A percentile compares a stretch with the other conserved stretches of the same genome.
Evolutionary conservation across 2,113 vertebrate genomes (phyloP).

Genomic region (Herpailurus yagouaroundi): DNA sequence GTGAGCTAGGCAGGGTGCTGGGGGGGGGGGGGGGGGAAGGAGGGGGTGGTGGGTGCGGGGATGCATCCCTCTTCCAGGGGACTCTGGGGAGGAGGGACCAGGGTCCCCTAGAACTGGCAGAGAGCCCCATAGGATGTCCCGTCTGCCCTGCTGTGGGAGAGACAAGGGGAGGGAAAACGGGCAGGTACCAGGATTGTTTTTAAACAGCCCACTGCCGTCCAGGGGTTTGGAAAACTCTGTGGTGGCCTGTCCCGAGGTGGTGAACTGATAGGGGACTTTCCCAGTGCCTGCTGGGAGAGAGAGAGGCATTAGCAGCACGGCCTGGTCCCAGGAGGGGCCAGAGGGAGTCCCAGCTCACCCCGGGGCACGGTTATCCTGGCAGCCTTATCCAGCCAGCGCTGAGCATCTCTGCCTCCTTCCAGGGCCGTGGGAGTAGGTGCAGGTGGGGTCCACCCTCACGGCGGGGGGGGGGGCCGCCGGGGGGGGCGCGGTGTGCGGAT

Average conservation of each 20-base stretch:
- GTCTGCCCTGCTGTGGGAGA: constrained; percentile 4
- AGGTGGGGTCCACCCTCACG: too few relatives aligned
- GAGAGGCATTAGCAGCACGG: constrained; percentile 71
- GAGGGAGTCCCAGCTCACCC: neutral
- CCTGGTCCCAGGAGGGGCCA: constrained; percentile 26
- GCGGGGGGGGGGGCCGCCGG: neutral
- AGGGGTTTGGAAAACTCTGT: constrained; percentile 87
- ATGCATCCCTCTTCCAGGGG: constrained; percentile 31
- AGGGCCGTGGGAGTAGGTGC: neutral
- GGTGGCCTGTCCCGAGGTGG: constrained; percentile 87
- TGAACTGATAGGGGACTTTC: constrained; percentile 87
- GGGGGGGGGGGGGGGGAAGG: too few relatives aligned
- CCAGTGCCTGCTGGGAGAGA: constrained; percentile 86
- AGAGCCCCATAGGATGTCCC: constrained; percentile 3
- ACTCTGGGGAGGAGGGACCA: constrained; percentile 38
- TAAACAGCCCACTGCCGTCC: constrained; percentile 84
- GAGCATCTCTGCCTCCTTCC: neutral
- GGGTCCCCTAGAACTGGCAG: constrained; percentile 31
- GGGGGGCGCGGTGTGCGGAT: too few relatives aligned
- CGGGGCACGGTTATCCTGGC: rapidly evolving
- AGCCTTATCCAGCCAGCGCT: neutral
- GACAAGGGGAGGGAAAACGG: neutral
- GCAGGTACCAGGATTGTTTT: constrained; percentile 86
- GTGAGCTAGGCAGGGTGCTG: neutral
- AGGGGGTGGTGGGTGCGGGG: neutral